Percentiles rank a stretch among this genome's conserved stretches.
These are phyloP conservation scores for Brachypterus glaber DNA, from an alignment of 2,888 invertebrate species.

Conservation along the genomic window DNA sequence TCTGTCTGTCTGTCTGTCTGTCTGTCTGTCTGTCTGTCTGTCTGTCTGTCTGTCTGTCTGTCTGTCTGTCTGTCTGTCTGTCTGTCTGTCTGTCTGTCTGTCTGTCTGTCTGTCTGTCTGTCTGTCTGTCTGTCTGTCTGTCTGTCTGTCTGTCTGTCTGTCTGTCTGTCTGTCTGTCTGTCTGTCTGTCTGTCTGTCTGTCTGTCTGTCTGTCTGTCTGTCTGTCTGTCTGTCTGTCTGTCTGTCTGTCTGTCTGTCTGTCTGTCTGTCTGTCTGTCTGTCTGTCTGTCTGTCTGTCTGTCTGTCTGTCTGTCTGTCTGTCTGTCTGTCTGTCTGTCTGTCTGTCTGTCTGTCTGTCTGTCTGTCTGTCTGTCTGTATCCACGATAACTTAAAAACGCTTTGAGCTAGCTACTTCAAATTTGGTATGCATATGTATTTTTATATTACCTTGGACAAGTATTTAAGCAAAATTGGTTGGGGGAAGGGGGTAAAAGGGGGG, in stretches of 20 bases:
- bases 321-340: conserved; percentile 2
- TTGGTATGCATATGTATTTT: too few relatives aligned
- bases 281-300: conserved; percentile 2
- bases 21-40: conserved; percentile 6
- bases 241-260: conserved; percentile 2
- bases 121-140: conserved; percentile 2
- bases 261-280: conserved; percentile 2
- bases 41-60: conserved; percentile 6
- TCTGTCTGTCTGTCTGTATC: too few relatives aligned
- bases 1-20: conserved; percentile 6
- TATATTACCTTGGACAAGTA: too few relatives aligned
- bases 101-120: conserved; percentile 2
- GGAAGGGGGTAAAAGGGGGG: too few relatives aligned
- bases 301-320: conserved; percentile 2
- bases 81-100: conserved; percentile 2
- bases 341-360: conserved; percentile 2
- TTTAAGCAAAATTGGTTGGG: too few relatives aligned
- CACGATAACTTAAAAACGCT: too few relatives aligned
- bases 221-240: conserved; percentile 2
- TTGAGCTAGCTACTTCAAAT: too few relatives aligned
- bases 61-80: conserved; percentile 3
- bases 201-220: conserved; percentile 2
- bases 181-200: conserved; percentile 2
- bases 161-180: conserved; percentile 2
- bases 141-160: conserved; percentile 2